Evolutionary conservation across 2,113 vertebrate genomes (phyloP).

Genomic region (Alaudala cheleensis): DNA sequence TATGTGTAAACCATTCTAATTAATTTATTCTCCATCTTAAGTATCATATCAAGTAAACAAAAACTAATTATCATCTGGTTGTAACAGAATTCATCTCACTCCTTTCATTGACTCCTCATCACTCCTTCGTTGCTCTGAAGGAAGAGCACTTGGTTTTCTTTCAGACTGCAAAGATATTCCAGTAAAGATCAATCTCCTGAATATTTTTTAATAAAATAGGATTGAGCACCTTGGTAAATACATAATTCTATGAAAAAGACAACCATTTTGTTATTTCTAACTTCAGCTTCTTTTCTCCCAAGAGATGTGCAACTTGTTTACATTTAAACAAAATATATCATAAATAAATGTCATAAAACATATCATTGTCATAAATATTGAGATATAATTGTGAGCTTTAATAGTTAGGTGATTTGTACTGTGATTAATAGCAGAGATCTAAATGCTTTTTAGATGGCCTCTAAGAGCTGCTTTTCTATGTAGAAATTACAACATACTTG

Average conservation of each 20-base stretch:
- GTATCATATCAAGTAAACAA: slow-evolving; percentile 15
- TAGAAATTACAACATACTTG: background rate
- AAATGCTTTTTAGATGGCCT: background rate
- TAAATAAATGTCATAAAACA: background rate
- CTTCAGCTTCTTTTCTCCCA: background rate
- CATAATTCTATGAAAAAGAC: background rate
- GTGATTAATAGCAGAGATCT: background rate
- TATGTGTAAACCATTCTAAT: slow-evolving; percentile 26
- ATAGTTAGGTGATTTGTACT: background rate
- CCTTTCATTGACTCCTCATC: background rate
- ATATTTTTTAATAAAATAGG: background rate
- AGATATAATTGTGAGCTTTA: background rate
- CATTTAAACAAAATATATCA: background rate
- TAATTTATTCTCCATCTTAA: slow-evolving; percentile 20
- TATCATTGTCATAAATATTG: background rate
- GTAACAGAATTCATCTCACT: background rate
- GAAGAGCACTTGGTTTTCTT: background rate
- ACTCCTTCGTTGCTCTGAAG: background rate
- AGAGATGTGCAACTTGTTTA: background rate
- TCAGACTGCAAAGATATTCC: background rate
- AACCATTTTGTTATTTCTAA: background rate
- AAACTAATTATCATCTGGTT: background rate
- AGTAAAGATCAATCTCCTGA: background rate
- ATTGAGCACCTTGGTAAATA: background rate
- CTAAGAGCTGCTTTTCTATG: background rate